Conservation (phyloP, 2,888 invertebrate species). For the Rhogogaster chlorosoma region DNA sequence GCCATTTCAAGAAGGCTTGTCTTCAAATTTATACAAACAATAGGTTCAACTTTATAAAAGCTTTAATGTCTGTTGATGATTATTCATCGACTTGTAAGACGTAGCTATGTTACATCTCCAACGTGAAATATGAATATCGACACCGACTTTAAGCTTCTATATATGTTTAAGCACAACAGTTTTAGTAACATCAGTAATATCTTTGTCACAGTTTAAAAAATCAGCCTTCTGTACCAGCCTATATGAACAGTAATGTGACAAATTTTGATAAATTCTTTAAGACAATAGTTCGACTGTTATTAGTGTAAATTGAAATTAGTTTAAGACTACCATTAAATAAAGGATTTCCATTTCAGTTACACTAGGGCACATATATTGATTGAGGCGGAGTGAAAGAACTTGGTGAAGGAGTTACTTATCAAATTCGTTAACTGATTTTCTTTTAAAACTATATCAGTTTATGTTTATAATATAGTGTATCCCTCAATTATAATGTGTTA, state of each 20-base stretch:
- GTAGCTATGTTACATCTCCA: background rate
- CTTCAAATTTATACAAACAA: slow-evolving; percentile 26
- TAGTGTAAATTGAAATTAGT: slow-evolving; percentile 33
- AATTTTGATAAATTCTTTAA: slow-evolving; percentile 46
- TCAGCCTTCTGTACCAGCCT: slow-evolving; percentile 62
- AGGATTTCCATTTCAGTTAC: slow-evolving; percentile 6
- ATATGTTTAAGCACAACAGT: slow-evolving; percentile 21
- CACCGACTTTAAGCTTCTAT: background rate
- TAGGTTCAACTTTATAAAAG: background rate
- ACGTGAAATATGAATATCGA: slow-evolving; percentile 2
- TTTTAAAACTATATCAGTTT: slow-evolving; percentile 28
- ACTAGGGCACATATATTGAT: background rate
- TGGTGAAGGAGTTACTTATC: background rate
- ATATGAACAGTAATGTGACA: slow-evolving; percentile 52
- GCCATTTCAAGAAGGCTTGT: background rate
- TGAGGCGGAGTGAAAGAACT: background rate
- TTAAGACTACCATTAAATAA: slow-evolving; percentile 43
- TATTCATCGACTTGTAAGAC: background rate
- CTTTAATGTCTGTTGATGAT: background rate
- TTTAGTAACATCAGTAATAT: slow-evolving; percentile 1
- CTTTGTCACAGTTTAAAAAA: slow-evolving; percentile 62
- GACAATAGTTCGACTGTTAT: slow-evolving; percentile 22
- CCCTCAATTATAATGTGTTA: background rate
- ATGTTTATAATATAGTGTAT: background rate
- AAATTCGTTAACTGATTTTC: background rate